phyloP scores from a whole-genome alignment of 2,113 vertebrate species.

The Pygoscelis antarcticus region DNA sequence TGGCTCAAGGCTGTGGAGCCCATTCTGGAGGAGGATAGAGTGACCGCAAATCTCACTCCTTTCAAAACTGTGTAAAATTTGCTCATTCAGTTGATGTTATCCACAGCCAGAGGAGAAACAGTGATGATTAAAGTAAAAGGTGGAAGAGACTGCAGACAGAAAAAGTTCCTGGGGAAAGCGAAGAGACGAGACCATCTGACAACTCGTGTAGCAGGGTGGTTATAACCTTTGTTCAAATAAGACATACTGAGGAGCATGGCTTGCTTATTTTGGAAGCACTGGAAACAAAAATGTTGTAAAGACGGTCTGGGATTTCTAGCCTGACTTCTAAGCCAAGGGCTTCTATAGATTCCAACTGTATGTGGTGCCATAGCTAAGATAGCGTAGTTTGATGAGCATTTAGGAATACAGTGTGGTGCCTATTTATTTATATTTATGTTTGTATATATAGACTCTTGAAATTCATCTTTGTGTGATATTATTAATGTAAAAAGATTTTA shows the following conservation, averaged over 20 bases:
- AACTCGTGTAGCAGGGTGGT: not conserved
- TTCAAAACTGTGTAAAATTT: not conserved
- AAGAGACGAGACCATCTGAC: not conserved
- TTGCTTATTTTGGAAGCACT: not conserved
- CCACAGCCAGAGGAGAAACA: not conserved
- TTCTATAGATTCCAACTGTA: not conserved
- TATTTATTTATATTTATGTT: not conserved
- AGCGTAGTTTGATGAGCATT: not conserved
- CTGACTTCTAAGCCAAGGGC: not conserved
- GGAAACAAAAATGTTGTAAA: not conserved
- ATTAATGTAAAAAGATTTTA: not conserved
- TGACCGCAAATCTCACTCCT: not conserved
- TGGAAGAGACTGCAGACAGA: not conserved
- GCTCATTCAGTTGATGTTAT: not conserved
- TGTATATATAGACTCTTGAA: not conserved
- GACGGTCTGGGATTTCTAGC: not conserved
- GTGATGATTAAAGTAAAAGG: not conserved
- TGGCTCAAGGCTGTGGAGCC: not conserved
- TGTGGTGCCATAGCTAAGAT: not conserved
- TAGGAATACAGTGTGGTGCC: not conserved
- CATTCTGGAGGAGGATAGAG: not conserved
- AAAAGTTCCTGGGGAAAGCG: not conserved
- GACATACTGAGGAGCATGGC: not conserved
- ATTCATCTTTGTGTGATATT: not conserved
- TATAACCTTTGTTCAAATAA: not conserved